Evolutionary conservation across 1,140 invertebrate species (phyloP), one percentile per base, ranked within the genome.

Genomic region (Mycetomoellerius zeteki): DNA sequence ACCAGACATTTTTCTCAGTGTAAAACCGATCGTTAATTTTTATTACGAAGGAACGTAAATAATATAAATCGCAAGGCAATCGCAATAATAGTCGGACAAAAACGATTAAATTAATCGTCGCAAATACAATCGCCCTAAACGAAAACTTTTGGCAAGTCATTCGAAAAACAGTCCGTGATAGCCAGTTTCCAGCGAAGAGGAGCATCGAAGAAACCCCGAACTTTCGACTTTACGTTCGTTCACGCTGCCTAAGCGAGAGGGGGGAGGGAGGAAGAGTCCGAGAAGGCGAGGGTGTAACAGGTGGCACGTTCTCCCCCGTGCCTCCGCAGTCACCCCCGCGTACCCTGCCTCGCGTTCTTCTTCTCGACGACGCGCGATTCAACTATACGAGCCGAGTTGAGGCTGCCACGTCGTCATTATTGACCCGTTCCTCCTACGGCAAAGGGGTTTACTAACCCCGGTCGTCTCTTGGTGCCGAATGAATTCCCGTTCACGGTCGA

Each of bases 211-310:
- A 72, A 78, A 60, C 78, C 71, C 21, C 90, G 81, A 91, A 91
- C 87, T 91, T 91, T 90, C 89, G 90, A 91, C 90, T 91, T 91
- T 90, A 90, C 77, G 89, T 85, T 90, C 89, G 89, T 91, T 91
- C 82, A 86, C 72, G 50, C 86, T 87, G 60, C 37, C 67, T 73
- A 58, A 52, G 67, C 64, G 16, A 5, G 21, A n/a, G 58, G 1
- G 30, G 54, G 43, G 8, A 0, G 27, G 52, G 56, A n/a, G 87
- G 87, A 86, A 77, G 76, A 86, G 89, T 82, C 84, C 76, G 89
- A 84, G 69, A 65, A 89, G 37, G 71, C 87, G 62, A 88, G 85
- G 67, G 90, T 75, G 92, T 93, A 93, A 93, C 92, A 93, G 92
- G 92, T 93, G 92, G 92, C 89, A 88, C 78, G 88, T 90, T 91